Base-by-base conservation (phyloP, 2,113 vertebrate species). In the Otis tarda region DNA sequence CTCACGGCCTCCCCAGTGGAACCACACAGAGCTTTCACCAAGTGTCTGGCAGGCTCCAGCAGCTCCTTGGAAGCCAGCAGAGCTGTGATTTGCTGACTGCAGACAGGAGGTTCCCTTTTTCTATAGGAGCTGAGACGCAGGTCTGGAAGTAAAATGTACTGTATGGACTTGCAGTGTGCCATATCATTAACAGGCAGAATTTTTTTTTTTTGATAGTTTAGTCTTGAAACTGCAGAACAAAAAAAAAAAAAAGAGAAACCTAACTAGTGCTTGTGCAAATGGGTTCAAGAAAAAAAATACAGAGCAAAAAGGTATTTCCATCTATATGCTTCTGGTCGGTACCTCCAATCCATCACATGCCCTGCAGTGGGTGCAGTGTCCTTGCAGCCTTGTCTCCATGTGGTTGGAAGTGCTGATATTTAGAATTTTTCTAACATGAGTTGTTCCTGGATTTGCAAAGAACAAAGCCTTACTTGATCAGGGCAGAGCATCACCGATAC, bases 291-390 rank as follows among this genome's bases (percentile, higher is more conserved):
- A 43, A 50, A 79, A 53, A 57, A 37, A 25, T 4, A 43, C 0
- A 0, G 25, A 70, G 21, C 21, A 57, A 10, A 45, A 30, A 67
- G 31, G 4, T 41, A 23, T 78, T 92, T 80, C 76, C 2, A 0
- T 53, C 35, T 39, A 1, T 39, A 1, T 75, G 43, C 43, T 64
- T 47, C 28, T 57, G 41, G 28, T 78, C 1, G 7, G 53, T 64
- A 5, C 65, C 75, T 86, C 67, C 55, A 6, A 30, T 20, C 50
- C 4, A 0, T 24, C 43, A 4, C 7, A 1, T 45, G n/a, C 11
- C 74, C 24, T 1, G 61, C 27, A n/a, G 43, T 10, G 28, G 10
- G 10, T 12, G 47, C 37, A 39, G 35, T 17, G 56, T 57, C 87
- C 45, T 49, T 4, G 0, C 49, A 39, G 60, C 77, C 31, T n/a